Evolutionary conservation across 1,140 invertebrate genomes (phyloP).

Genomic region (Bilobella aurantiaca): DNA sequence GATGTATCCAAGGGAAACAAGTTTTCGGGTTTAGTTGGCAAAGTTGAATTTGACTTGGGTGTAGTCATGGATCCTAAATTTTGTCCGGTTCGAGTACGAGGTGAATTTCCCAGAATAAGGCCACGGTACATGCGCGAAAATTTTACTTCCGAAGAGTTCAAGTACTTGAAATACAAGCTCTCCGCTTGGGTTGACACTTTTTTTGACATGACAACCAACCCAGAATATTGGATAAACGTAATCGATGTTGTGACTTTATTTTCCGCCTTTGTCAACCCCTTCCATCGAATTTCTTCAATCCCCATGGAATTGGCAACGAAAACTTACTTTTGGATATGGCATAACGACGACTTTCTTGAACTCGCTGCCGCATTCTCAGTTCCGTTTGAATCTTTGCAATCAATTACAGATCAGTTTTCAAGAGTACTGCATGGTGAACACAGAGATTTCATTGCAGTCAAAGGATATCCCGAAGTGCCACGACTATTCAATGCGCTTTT

Average conservation of each 20-base stretch:
- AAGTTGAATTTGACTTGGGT: no score
- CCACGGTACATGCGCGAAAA: background rate
- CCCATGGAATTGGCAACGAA: background rate
- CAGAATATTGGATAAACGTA: background rate
- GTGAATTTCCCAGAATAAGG: background rate
- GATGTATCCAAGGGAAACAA: no score
- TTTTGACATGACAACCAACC: background rate
- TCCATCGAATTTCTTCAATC: background rate
- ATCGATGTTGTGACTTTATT: background rate
- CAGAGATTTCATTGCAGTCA: background rate
- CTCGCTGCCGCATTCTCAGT: background rate
- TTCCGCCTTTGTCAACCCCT: background rate
- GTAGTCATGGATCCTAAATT: no score
- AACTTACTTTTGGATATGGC: background rate
- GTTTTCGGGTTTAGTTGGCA: no score
- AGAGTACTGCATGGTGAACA: background rate
- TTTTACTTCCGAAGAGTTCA: background rate
- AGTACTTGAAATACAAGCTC: background rate
- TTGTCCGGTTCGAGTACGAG: no score
- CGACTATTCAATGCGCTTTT: no score
- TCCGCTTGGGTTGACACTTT: background rate
- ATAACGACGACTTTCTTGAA: constrained; percentile 1
- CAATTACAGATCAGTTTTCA: background rate
- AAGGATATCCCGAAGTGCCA: background rate
- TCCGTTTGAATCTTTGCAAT: background rate